Percentiles rank a stretch among this genome's conserved stretches.
These are phyloP conservation scores for Pseudorasbora parva DNA, from an alignment of 2,113 vertebrate species.

Conservation along the genomic window DNA sequence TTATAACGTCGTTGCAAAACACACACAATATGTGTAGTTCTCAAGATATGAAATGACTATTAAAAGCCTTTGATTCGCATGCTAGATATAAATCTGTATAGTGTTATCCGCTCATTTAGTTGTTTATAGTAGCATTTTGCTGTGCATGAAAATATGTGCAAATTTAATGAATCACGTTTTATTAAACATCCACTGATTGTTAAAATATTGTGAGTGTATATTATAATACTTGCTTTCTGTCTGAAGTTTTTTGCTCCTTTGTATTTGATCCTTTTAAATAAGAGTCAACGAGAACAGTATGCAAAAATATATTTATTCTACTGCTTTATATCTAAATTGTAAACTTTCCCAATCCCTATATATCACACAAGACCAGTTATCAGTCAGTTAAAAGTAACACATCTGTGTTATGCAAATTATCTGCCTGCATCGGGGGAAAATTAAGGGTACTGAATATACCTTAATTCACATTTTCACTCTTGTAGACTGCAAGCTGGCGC, in stretches of 20 bases:
- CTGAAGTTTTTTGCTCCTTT: not conserved
- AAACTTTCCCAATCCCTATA: not conserved
- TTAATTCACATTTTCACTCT: slow-evolving; percentile 12
- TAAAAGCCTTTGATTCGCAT: not conserved
- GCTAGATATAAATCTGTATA: not conserved
- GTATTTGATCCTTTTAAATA: not conserved
- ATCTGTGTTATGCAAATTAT: not conserved
- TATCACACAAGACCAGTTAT: too few species aligned
- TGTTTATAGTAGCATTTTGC: not conserved
- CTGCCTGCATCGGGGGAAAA: not conserved
- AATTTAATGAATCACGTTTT: not conserved
- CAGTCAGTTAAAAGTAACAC: not conserved
- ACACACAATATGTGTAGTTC: not conserved
- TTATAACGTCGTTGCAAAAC: not conserved
- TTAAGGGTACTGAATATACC: not conserved
- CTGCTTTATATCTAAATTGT: not conserved
- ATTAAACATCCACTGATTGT: not conserved
- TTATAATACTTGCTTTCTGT: not conserved
- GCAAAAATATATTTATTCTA: too few species aligned
- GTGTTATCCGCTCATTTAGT: not conserved
- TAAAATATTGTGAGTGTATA: not conserved
- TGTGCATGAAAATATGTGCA: not conserved
- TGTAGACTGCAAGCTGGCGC: slow-evolving; percentile 80
- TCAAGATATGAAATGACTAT: not conserved
- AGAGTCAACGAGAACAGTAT: not conserved